Conservation (phyloP, 2,797 vertebrate genomes). For the Serranus cabrilla region DNA sequence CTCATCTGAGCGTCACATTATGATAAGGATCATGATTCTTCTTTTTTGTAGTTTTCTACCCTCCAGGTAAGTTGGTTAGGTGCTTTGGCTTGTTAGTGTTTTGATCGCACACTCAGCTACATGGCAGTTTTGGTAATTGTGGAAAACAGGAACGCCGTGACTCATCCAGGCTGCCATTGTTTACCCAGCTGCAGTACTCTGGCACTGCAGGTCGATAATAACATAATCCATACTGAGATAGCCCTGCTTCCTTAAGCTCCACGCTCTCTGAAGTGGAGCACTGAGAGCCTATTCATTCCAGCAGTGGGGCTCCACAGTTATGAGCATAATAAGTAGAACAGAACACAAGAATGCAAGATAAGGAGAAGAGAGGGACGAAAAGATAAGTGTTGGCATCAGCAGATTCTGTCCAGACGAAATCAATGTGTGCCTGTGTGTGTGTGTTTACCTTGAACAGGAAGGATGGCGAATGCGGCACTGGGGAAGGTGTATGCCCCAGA, state of each 20-base stretch:
- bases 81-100: conserved; percentile 61
- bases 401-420: conserved; percentile 75
- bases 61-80: conserved; percentile 53
- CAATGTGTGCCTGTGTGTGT: conserved; percentile 49
- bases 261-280: conserved; percentile 81
- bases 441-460: conserved; percentile 86
- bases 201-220: conserved; percentile 82
- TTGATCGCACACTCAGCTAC: conserved; percentile 61
- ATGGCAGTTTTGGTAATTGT: conserved; percentile 74
- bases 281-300: conserved; percentile 80
- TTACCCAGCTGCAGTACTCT: conserved; percentile 80
- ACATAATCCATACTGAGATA: conserved; percentile 86
- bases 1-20: conserved; percentile 58
- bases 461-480: conserved; percentile 86
- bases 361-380: conserved; percentile 76
- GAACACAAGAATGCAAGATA: conserved; percentile 83
- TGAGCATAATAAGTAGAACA: conserved; percentile 83
- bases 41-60: conserved; percentile 28
- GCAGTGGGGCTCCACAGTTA: conserved; percentile 79
- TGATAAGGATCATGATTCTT: conserved; percentile 53
- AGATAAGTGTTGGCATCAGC: conserved; percentile 82
- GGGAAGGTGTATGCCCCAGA: conserved; percentile 93
- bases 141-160: conserved; percentile 65
- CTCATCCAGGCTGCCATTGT: conserved; percentile 77
- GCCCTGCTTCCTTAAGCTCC: conserved; percentile 80